Base-by-base conservation (phyloP, 2,797 vertebrate genomes). In the Buceros bicornis region DNA sequence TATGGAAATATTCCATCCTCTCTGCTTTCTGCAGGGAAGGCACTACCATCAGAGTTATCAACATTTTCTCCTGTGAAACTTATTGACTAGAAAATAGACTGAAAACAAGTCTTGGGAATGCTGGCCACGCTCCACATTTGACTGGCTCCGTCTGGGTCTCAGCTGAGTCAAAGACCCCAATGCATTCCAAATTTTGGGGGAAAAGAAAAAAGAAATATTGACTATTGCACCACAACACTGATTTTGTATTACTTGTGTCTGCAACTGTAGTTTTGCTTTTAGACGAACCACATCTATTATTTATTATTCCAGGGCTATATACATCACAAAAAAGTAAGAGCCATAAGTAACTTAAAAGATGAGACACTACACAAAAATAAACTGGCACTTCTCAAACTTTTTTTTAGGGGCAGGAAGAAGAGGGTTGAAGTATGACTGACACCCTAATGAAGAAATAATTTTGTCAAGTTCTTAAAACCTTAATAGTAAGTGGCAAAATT, bases 31-130 rank as follows among this genome's bases (percentile, higher is more conserved):
- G 40, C 62, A 72, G 51, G 43, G 40, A 90, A 88, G 62, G 53
- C 2, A 2, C 60, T 65, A 57, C 26, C 25, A 45, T 90, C 69
- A 83, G 13, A 4, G 5, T 4, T 31, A 82, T 29, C 4, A 0
- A 53, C 0, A 0, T 48, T 45, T 80, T 70, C 12, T 47, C 11
- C 53, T 3, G 4, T 80, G 81, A 87, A 94, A 85, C 28, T 62
- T 88, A 90, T 48, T 89, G 71, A 89, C 64, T 89, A 90, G 66
- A 84, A 96, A 94, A 95, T 64, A 92, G 61, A 79, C n/a, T 77
- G 26, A 82, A 95, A 96, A 62, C 6, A 64, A 82, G 73, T 90
- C 76, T 82, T 72, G 71, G 81, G 60, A 96, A 82, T 37, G 37
- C 56, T 94, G 88, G 77, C 51, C 51, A 60, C 50, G 45, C 33